Conservation (phyloP, 2,888 invertebrate genomes). For the Cheilosia urbana region DNA sequence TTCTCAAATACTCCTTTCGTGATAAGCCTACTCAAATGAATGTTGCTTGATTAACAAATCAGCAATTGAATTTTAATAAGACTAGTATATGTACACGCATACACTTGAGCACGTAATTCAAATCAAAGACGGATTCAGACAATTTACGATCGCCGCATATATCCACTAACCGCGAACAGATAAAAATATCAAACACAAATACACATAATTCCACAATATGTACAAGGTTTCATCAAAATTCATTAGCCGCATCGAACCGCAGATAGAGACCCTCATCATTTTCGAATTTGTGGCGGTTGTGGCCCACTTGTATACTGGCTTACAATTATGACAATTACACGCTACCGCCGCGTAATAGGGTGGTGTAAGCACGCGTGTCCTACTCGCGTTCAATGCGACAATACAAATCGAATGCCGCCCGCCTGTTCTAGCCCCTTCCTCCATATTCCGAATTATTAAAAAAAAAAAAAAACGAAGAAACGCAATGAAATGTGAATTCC, state of each 20-base stretch:
- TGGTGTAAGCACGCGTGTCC: constrained; percentile 58
- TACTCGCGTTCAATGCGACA: constrained; percentile 37
- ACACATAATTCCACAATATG: constrained; percentile 13
- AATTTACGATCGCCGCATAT: background rate
- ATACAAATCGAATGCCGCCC: constrained; percentile 6
- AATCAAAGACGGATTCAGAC: constrained; percentile 29
- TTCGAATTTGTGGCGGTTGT: constrained; percentile 37
- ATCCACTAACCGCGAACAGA: constrained; percentile 5
- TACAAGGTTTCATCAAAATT: constrained; percentile 40
- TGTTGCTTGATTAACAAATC: constrained; percentile 41
- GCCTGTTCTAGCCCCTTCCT: background rate
- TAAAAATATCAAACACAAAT: constrained; percentile 15
- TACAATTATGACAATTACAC: constrained; percentile 65
- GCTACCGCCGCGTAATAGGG: constrained; percentile 41
- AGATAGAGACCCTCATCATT: constrained; percentile 51
- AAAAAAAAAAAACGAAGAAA: background rate
- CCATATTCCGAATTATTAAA: background rate
- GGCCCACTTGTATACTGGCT: constrained; percentile 46
- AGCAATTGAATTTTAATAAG: constrained; percentile 62
- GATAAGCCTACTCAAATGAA: constrained; percentile 15
- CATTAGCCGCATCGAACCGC: constrained; percentile 37
- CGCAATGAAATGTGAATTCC: constrained; percentile 27
- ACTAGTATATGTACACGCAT: constrained; percentile 1
- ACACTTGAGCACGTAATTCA: constrained; percentile 9
- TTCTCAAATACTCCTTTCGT: constrained; percentile 4